Base-by-base conservation (phyloP, 2,888 invertebrate genomes). In the Euphydryas editha region DNA sequence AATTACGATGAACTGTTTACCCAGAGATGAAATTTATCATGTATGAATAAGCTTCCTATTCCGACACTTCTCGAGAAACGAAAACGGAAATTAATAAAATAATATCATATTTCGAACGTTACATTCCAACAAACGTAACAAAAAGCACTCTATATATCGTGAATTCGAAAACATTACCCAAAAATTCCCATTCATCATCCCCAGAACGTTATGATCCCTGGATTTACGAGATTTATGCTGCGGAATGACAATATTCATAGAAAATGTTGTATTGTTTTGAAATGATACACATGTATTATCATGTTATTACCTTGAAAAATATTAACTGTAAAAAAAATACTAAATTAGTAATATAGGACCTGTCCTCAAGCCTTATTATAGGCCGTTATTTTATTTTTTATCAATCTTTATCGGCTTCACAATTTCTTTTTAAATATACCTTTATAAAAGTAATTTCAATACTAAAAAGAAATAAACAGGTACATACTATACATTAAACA, bases 151-250 rank as follows among this genome's bases (percentile, higher is more conserved):
- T 63, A 72, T n/a, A n/a, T 69, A 68, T 63, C 59, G 62, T 62
- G 69, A 65, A 59, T 68, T 67, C 65, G 58, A 65, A 73, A 73
- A 71, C 72, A 70, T 72, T 68, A 77, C 81, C n/a, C 81, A 86
- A 86, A 87, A 85, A 85, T 79, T 83, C 71, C 82, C 86, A 90
- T 90, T 87, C 82, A 85, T 90, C 90, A 90, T 90, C 80, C 74
- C 73, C 69, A 71, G 68, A 72, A 78, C 73, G 72, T 77, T 74
- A 72, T 87, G 88, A 88, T 88, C 90, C 88, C 82, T 74, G 86
- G 87, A 88, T 89, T 87, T 84, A 75, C 69, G 75, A 84, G 86
- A 89, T 90, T 89, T 90, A 90, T 86, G 81, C 81, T 75, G 73
- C 74, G 62, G 66, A 74, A 78, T 79, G 80, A 81, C 81, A 80